Evolutionary conservation across 2,797 vertebrate genomes (phyloP).

Genomic region (Urocyon cinereoargenteus): DNA sequence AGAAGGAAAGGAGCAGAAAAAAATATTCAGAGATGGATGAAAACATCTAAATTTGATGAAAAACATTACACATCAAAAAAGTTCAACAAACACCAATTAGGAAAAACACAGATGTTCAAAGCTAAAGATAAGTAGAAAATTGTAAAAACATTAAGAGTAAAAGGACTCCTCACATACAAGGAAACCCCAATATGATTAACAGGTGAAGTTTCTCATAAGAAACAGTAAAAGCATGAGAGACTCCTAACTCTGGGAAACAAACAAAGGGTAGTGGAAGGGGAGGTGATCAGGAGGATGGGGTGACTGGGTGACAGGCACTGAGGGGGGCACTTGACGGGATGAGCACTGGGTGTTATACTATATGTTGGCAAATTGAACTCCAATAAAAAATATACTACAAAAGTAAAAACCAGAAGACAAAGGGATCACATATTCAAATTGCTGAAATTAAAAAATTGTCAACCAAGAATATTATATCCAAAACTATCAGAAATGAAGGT

Average conservation of each 20-base stretch:
- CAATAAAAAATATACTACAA: neutral
- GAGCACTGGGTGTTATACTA: too few species aligned
- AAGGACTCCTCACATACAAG: neutral
- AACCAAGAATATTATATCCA: constrained; percentile 16
- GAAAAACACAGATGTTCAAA: neutral
- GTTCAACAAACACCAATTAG: neutral
- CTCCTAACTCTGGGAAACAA: too few species aligned
- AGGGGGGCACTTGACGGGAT: too few species aligned
- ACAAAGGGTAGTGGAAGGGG: too few species aligned
- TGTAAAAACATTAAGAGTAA: neutral
- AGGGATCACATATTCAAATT: neutral
- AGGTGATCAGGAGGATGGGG: too few species aligned
- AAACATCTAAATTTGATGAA: neutral
- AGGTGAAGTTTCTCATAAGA: neutral
- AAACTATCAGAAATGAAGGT: constrained; percentile 7
- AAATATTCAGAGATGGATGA: neutral
- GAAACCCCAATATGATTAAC: neutral
- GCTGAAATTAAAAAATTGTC: neutral
- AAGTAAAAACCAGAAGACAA: neutral
- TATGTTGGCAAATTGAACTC: too few species aligned
- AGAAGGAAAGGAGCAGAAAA: neutral
- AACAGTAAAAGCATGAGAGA: neutral
- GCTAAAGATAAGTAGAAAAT: neutral
- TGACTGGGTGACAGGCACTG: too few species aligned
- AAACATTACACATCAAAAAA: neutral